phyloP scores from a whole-genome alignment of 2,113 vertebrate species.

The Agapornis roseicollis region DNA sequence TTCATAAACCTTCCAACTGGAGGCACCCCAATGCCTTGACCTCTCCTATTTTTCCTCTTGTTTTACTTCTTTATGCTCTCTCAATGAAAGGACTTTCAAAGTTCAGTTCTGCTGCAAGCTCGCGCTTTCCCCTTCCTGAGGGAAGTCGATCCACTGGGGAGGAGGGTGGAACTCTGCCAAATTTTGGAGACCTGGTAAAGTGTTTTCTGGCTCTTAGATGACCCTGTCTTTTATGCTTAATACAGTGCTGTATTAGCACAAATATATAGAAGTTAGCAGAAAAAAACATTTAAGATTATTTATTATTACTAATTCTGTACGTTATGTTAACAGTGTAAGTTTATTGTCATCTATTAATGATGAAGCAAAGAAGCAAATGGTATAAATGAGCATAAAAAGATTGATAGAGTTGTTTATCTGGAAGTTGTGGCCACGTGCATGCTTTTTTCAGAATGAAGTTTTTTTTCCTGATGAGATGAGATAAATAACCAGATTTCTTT shows the following conservation, averaged over 20 bases:
- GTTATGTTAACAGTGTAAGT: neutral
- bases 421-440: neutral
- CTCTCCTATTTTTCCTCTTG: neutral
- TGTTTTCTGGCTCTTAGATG: neutral
- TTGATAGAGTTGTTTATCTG: neutral
- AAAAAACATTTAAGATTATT: neutral
- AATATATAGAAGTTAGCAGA: neutral
- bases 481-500: neutral
- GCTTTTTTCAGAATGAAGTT: neutral
- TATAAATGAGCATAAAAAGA: neutral
- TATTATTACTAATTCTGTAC: neutral
- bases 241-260: neutral
- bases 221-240: neutral
- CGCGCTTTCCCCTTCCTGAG: neutral
- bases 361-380: neutral
- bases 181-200: neutral
- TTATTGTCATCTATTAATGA: neutral
- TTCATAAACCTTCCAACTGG: neutral
- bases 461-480: neutral
- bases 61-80: neutral
- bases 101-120: neutral
- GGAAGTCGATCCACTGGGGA: neutral
- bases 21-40: neutral
- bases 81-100: neutral
- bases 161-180: neutral